Evolutionary conservation across 2,113 vertebrate species (phyloP), one percentile per base, ranked within the genome.

Genomic region (Callospermophilus lateralis): DNA sequence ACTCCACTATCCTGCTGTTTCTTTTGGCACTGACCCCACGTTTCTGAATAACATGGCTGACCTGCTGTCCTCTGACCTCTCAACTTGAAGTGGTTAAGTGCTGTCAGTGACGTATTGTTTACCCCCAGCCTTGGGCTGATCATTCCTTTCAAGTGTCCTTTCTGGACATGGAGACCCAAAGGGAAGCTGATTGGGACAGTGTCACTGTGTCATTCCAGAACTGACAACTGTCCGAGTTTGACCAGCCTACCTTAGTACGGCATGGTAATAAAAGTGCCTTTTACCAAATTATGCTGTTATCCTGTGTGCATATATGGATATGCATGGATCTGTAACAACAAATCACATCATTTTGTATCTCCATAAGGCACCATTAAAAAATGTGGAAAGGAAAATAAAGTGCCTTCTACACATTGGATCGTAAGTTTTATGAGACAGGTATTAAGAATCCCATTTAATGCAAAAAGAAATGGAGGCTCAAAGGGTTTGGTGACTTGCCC

Each of bases 221-320:
- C 16, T 42, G n/a, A 10, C 45, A 11, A 8, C 45, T 5, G 45
- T 53, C 28, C n/a, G 45, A n/a, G 0, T 12, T 20, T 6, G 0
- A 67, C 12, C 0, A 8, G 37, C 20, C 30, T 48, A 0, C 32
- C 8, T 22, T 76, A 32, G 42, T 37, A 11, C 12, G n/a, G 48
- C 37, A 13, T 13, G 30, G 42, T 51, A 8, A 17, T 84, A 37
- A 34, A 73, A 78, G 55, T 10, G 8, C 30, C 74, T n/a, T n/a
- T n/a, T n/a, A n/a, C 42, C 42, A 42, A 42, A 24, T 61, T 8
- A 61, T 8, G 24, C 20, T 24, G 58, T 24, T 22, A 24, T 61
- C 20, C 17, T 7, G 55, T 61, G 58, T 8, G 58, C 58, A 61
- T 24, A 20, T 24, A 3, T 24, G 22, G 48, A 48, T 48, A 48